Evolutionary conservation across 2,888 invertebrate species (phyloP), one percentile per base, ranked within the genome.

Genomic region (Neria commutata): DNA sequence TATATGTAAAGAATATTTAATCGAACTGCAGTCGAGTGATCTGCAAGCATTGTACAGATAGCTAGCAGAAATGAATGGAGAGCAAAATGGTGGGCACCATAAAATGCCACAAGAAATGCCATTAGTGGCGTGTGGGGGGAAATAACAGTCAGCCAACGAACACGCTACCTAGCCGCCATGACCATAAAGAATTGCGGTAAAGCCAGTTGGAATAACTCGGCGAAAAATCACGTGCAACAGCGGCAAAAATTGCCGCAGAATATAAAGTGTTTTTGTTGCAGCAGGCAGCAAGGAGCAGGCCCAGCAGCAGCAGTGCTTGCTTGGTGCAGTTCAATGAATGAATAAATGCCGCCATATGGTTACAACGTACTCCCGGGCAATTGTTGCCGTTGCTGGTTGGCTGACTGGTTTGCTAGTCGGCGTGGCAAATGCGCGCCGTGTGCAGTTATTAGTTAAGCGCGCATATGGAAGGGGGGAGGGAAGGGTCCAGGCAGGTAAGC

Each of bases 291-390:
- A 14, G 11, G 8, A 8, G 16, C 37, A 6, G 4, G 11, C 37
- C 37, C 8, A 14, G 37, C 37, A 8, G 37, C 37, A 11, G 37
- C 37, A 14, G 6, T 14, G 11, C 37, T 4, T n/a, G 37, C n/a
- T 37, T 37, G 37, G 6, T n/a, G 16, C 14, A 56, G 26, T 54
- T 50, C 61, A 54, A 61, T 61, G 57, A 54, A 61, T 57, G 54
- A 51, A 37, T 42, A 57, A 54, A 57, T 47, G 54, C 51, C 45
- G 54, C 48, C 50, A 54, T 47, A 61, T 50, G 42, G 17, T 8
- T 42, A 21, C 42, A 42, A 42, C 21, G n/a, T 19, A 6, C 21
- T 42, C n/a, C n/a, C n/a, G n/a, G n/a, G 42, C 5, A 4, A 2
- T 34, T 19, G 1, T 6, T 34, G 33, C 14, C 47, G 51, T 47